Evolutionary conservation across 2,888 invertebrate species (phyloP).

Genomic region (Brenthis hecate): DNA sequence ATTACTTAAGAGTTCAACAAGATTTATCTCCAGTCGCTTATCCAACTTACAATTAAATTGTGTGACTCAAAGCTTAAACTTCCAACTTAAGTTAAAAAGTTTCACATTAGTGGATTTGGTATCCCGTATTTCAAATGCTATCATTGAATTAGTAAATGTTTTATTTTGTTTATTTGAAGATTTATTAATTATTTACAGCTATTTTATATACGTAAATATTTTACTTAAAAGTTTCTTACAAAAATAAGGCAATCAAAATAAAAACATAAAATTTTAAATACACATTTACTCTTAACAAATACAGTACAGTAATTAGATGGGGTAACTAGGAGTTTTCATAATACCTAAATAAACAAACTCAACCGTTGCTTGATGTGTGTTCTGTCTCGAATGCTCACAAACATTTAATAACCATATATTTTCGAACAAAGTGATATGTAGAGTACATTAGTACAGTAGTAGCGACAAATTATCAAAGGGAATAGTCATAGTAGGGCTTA

Average conservation of each 20-base stretch:
- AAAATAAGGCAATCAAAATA: background rate
- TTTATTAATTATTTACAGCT: background rate
- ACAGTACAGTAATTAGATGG: conserved; percentile 1
- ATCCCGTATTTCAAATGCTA: background rate
- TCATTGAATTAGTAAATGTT: background rate
- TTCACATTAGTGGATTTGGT: background rate
- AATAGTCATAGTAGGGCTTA: background rate
- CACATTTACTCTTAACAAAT: background rate
- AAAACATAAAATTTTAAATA: background rate
- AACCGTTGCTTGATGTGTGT: conserved; percentile 9
- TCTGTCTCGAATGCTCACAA: conserved; percentile 25
- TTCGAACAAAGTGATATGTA: background rate
- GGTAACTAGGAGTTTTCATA: conserved; percentile 7
- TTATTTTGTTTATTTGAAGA: background rate
- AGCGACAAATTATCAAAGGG: background rate
- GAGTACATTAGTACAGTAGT: conserved; percentile 7
- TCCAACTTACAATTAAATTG: conserved; percentile 1
- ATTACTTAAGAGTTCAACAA: background rate
- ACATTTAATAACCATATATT: conserved; percentile 19
- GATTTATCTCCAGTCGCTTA: conserved; percentile 1
- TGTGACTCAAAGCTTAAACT: background rate
- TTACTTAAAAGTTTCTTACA: background rate
- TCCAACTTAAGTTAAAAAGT: conserved; percentile 2
- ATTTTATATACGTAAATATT: background rate
- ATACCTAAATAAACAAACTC: conserved; percentile 18